Evolutionary conservation across 1,140 invertebrate genomes (phyloP), one percentile per base, ranked within the genome.

Genomic region (Macrobrachium nipponense): DNA sequence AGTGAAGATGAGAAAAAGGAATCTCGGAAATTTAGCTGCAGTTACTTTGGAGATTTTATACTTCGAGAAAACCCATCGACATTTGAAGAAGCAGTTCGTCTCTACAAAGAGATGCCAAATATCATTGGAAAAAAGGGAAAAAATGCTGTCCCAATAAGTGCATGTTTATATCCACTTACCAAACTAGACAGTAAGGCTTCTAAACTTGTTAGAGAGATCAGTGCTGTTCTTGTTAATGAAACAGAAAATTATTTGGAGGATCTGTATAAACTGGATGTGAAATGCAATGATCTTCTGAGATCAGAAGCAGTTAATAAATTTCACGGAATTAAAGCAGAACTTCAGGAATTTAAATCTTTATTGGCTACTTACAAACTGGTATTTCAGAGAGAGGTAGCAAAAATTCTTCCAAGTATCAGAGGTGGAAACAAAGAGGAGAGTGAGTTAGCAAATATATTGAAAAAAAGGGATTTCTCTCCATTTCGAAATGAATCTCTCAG

Each of bases 221-320:
- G 73, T 20, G 14, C 59, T 76, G 20, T 43, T 4, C 43, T 76
- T 18, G 18, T 76, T 43, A 76, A 58, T 58, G 73, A 76, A 76
- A 76, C 73, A 6, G 73, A 76, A 20, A 76, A 3, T 18, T 76
- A 20, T 15, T 76, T 76, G 51, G 73, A 76, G 20, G 43, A 51
- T 17, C 51, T 76, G 27, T 58, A 76, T 44, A 43, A 76, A 51
- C 15, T 76, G 5, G 59, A 20, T 58, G 59, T 76, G 11, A 76
- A 76, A 43, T 58, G 73, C 17, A 76, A 76, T 18, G 73, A 76
- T 51, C 51, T 76, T 76, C 43, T 76, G 18, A 76, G 43, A 76
- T 5, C 36, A 23, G 5, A 76, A 58, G 73, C 73, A 15, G 73
- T 76, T 58, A 76, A 76, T 12, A 44, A 58, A 7, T 76, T 76